Base-by-base conservation (phyloP, 2,888 invertebrate species). In the Campoletis raptor region DNA sequence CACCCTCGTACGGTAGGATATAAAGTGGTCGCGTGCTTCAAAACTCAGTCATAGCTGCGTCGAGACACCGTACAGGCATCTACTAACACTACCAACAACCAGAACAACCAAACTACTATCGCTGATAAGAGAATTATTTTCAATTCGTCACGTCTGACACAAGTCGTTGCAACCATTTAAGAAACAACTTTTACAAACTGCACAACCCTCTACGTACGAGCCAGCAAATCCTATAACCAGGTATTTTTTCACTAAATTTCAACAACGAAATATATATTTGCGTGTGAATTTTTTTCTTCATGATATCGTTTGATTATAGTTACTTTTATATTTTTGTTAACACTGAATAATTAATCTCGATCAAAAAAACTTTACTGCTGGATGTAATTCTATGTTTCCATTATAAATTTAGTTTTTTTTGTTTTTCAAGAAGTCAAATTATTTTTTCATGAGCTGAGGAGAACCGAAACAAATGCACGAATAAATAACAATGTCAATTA, bases 1-100 rank as follows among this genome's bases (percentile, higher is more conserved):
- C 86, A 87, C 79, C 83, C 87, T 85, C 80, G 67, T 36, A 85
- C 89, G 89, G 86, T 85, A 79, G 90, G 90, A 92, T 94, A 94
- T 94, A 94, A 94, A 94, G 93, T 93, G 92, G 91, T 92, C 92
- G 94, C 92, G 90, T 93, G 92, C 92, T 92, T 90, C 90, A 91
- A 90, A 91, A 91, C 92, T 92, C 93, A 92, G 93, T 93, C 94
- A 94, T 89, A 92, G 88, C 89, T 89, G 85, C 90, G 89, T 87
- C 89, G 89, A 92, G 90, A 84, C 74, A 78, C 81, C 84, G 86
- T 12, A 78, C 79, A 74, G 81, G 48, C 77, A 83, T 24, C 78
- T 30, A 45, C 80, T 12, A 24, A 42, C 24, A 78, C 73, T 9
- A 21, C 69, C 54, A 79, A 42, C 61, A 40, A n/a, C 54, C 30